A percentile compares a stretch with the other conserved stretches of the same genome.
phyloP scores from a whole-genome alignment of 2,888 invertebrate genomes.

The Tenthredo notha region DNA sequence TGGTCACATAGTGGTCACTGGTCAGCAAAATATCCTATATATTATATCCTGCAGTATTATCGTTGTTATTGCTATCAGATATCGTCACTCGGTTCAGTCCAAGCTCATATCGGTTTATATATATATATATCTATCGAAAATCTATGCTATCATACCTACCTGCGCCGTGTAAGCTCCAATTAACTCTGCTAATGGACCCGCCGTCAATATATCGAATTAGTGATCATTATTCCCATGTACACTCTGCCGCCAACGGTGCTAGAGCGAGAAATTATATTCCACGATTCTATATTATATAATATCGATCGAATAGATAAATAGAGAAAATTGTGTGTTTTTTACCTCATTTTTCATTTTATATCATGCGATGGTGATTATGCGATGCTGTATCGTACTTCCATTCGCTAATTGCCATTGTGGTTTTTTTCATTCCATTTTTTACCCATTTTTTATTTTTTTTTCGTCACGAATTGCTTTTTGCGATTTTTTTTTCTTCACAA shows the following conservation, averaged over 20 bases:
- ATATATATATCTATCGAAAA: neutral
- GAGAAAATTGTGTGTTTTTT: too few relatives aligned
- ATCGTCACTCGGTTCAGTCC: conserved; percentile 1
- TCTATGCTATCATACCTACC: conserved; percentile 31
- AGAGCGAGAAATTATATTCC: neutral
- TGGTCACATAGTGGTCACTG: neutral
- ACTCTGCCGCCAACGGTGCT: neutral
- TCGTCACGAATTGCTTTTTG: too few relatives aligned
- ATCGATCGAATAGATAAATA: neutral
- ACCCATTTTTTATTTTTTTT: too few relatives aligned
- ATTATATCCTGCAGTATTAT: neutral
- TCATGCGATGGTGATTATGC: too few relatives aligned
- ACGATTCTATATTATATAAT: neutral
- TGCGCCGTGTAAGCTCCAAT: conserved; percentile 23
- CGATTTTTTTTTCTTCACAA: too few relatives aligned
- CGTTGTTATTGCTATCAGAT: neutral
- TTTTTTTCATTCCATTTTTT: too few relatives aligned
- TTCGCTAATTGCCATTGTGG: too few relatives aligned
- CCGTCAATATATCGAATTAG: conserved; percentile 44
- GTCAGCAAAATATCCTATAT: neutral
- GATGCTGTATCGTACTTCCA: too few relatives aligned
- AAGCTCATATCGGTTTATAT: neutral
- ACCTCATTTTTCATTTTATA: too few relatives aligned
- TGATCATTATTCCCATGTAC: conserved; percentile 7
- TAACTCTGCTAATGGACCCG: conserved; percentile 45